Conservation (phyloP, 2,113 vertebrate species). For the Arvicanthis niloticus region DNA sequence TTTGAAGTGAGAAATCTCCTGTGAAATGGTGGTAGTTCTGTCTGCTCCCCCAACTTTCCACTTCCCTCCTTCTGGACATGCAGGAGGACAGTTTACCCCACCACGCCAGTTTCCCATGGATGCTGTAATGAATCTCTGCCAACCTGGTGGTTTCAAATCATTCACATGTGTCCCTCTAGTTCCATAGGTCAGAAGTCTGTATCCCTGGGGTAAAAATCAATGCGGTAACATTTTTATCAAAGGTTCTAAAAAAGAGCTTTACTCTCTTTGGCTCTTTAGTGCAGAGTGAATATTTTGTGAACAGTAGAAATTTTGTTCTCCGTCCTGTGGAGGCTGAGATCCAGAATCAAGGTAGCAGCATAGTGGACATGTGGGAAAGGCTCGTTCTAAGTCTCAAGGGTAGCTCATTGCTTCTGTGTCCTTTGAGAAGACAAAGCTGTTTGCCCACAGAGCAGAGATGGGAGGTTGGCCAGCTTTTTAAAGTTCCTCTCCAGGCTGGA, state of each 20-base stretch:
- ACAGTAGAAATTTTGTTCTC: neutral
- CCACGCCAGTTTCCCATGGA: neutral
- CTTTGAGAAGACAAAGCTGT: neutral
- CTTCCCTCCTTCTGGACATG: neutral
- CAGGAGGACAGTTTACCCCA: neutral
- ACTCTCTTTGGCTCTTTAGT: neutral
- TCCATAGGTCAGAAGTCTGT: neutral
- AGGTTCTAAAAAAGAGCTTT: too few relatives aligned
- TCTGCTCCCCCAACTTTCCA: neutral
- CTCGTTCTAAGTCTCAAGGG: neutral
- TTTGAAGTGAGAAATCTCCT: neutral
- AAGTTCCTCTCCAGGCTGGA: neutral
- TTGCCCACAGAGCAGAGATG: neutral
- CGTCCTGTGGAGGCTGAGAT: neutral
- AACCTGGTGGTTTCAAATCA: neutral
- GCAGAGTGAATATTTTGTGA: neutral
- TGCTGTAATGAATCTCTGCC: neutral
- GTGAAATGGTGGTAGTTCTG: neutral
- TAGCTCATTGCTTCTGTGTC: neutral
- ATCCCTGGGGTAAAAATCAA: neutral
- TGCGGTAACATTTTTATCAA: neutral
- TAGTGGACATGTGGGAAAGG: neutral
- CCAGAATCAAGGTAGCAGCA: neutral
- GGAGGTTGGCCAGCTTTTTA: neutral
- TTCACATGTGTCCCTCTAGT: neutral